Evolutionary conservation across 2,888 invertebrate species (phyloP), one percentile per base, ranked within the genome.

Genomic region (Diarsia dahlii): DNA sequence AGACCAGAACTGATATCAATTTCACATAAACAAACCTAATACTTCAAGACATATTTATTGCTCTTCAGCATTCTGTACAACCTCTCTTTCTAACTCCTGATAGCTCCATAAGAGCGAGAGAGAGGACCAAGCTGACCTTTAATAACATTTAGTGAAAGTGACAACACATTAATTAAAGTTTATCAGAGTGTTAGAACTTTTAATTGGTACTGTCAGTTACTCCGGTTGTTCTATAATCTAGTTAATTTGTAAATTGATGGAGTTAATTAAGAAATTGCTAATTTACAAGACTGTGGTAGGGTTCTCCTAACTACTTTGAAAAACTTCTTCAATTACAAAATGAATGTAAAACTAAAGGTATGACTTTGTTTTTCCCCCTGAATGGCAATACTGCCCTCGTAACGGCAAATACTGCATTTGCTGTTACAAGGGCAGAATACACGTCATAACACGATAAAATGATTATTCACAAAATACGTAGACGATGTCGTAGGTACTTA

Each of bases 91-190:
- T 66, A 50, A 54, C 58, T 15, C 15, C 34, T 15, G 3, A 13
- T 13, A 28, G 13, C 13, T n/a, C 56, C 45, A n/a, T 39, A 18
- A 54, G 56, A 1, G 56, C n/a, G n/a, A 82, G 10, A 46, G 56
- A 58, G 75, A 71, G 48, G 15, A 54, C 15, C 20, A 23, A 63
- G 23, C 54, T 85, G 78, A 85, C 82, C 82, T 63, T 62, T 62
- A 76, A 68, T 75, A 77, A 78, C 69, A 63, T 72, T 72, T 62
- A 64, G 69, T 84, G 79, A 84, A 84, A 85, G 81, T 84, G 87
- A 81, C 81, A 84, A 80, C 88, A 84, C 84, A 87, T 87, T 90
- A 87, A 88, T 86, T 84, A 76, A 87, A 87, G 84, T 87, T 86
- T 80, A 82, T 64, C 81, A 74, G 46, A 74, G 71, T 71, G 71